These are phyloP conservation scores for Mastomys natalensis DNA, from an alignment of 2,113 vertebrate species.

Conservation along the genomic window DNA sequence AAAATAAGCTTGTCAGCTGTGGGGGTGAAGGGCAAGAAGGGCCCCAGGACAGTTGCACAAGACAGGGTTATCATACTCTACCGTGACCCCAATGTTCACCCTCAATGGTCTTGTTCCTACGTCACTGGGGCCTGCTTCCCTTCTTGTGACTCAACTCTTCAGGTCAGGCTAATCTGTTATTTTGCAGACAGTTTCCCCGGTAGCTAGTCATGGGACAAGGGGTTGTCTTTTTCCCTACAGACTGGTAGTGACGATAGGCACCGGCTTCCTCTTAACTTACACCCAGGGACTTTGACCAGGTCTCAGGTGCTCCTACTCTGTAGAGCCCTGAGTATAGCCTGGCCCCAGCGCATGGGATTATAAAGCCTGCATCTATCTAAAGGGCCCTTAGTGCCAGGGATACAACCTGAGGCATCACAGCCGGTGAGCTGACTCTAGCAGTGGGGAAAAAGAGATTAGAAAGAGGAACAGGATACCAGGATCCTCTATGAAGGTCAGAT, in stretches of 20 bases:
- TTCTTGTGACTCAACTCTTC: neutral
- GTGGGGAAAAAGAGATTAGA: neutral
- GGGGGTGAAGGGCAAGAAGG: no score
- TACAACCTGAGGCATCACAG: neutral
- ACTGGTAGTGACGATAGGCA: neutral
- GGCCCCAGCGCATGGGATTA: neutral
- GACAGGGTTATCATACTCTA: neutral
- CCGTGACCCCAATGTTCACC: no score
- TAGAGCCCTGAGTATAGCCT: neutral
- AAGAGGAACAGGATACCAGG: neutral
- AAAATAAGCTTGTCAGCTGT: neutral
- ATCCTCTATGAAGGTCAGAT: neutral
- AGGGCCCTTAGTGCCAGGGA: neutral
- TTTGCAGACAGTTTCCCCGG: neutral
- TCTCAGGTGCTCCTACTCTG: neutral
- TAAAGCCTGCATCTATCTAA: neutral
- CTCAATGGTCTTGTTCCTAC: rapidly evolving
- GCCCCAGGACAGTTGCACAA: neutral
- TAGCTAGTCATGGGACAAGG: neutral
- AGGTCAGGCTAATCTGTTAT: neutral
- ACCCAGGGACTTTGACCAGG: neutral
- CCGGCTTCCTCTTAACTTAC: neutral
- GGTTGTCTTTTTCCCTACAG: neutral
- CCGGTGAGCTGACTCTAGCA: no score
- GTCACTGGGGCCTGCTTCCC: neutral